These are phyloP conservation scores for Brachionus angularis DNA, from an alignment of 1,140 invertebrate species.

Conservation along the genomic window DNA sequence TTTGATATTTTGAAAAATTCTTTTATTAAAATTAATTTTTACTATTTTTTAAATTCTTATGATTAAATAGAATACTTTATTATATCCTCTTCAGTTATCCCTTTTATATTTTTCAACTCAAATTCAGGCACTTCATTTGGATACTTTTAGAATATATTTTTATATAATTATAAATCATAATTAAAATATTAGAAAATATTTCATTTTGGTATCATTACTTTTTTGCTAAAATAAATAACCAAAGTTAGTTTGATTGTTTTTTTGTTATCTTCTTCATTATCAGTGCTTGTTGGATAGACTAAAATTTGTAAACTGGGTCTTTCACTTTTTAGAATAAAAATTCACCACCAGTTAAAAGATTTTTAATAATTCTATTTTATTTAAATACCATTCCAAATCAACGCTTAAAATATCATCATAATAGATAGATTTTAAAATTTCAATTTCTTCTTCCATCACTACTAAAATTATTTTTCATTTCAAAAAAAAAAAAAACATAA, in stretches of 20 bases:
- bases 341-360: too few relatives aligned
- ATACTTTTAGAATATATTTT: constrained; percentile 12
- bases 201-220: constrained; percentile 30
- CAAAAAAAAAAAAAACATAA: constrained; percentile 8
- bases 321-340: background rate
- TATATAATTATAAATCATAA: too few relatives aligned
- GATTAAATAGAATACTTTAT: background rate
- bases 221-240: constrained; percentile 4
- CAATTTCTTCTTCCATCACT: constrained; percentile 35
- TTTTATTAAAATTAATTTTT: background rate
- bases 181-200: background rate
- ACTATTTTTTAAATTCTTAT: background rate
- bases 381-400: constrained; percentile 1
- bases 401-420: background rate
- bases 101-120: constrained; percentile 36
- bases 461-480: background rate
- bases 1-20: background rate
- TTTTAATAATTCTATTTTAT: background rate
- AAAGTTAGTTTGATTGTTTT: constrained; percentile 4
- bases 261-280: constrained; percentile 28
- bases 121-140: constrained; percentile 24
- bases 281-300: constrained; percentile 7
- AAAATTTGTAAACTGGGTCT: background rate
- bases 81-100: constrained; percentile 8
- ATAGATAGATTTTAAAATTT: constrained; percentile 41